Evolutionary conservation across 2,797 vertebrate species (phyloP), one percentile per base, ranked within the genome.

Genomic region (Meriones psammophilus): DNA sequence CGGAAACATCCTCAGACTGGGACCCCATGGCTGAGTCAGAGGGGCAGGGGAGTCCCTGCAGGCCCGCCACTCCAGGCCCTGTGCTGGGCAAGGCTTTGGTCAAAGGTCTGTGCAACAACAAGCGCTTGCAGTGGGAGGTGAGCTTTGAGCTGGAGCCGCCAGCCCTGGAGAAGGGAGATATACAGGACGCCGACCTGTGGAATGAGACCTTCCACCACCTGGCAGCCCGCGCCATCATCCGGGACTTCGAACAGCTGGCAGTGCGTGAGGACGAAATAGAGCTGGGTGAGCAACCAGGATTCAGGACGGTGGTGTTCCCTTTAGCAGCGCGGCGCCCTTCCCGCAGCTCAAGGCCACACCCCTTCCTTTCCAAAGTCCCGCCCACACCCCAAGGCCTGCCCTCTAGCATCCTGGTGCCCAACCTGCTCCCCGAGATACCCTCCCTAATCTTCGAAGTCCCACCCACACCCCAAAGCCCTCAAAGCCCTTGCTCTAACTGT

Each of bases 161-260:
- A 66, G 99, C 99, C 28, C 97, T 98, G 3, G 98, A 99, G 77
- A 98, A 94, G 0, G 98, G 98, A 8, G 98, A 98, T 89, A 1
- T 5, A 22, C 46, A 30, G 0, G 94, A 96, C 0, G 4, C 71
- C 0, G 99, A 99, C 92, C 97, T 99, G 86, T 99, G 99, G 99
- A 99, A 98, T 0, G 99, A 99, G 98, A 99, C 99, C 94, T 99
- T 99, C 98, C 99, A 99, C 97, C 99, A 99, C 96, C 98, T 99
- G 98, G 99, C 99, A 0, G 99, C 99, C 68, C 98, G 98, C 77
- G 99, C 99, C 50, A 98, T 99, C 98, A 99, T 99, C 97, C 98
- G 98, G 4, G 99, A 99, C 98, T 99, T 99, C 1, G 99, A 99
- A 97, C 99, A 99, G 97, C 99, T 99, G 96, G 99, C 98, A 0